A percentile compares a stretch with the other conserved stretches of the same genome.
phyloP scores from a whole-genome alignment of 2,113 vertebrate species.

The Amblyornis subalaris region DNA sequence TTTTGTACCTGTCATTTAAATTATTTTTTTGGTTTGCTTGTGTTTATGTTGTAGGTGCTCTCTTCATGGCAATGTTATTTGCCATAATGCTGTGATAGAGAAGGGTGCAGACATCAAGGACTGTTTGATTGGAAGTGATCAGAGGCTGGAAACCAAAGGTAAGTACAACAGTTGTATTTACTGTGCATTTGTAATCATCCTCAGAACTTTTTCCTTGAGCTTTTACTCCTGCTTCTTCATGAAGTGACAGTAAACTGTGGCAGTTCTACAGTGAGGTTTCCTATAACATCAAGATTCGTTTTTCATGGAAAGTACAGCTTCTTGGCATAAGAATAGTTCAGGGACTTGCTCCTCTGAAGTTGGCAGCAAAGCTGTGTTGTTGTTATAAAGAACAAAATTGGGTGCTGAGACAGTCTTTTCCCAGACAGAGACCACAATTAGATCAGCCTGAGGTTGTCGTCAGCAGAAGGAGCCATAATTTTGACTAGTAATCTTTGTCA shows the following conservation, averaged over 20 bases:
- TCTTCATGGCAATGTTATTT: constrained; percentile 91
- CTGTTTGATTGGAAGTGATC: constrained; percentile 89
- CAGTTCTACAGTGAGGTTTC: background rate
- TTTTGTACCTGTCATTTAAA: background rate
- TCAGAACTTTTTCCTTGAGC: background rate
- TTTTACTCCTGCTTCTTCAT: background rate
- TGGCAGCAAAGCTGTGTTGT: constrained; percentile 3
- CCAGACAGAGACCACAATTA: constrained; percentile 36
- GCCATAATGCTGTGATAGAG: constrained; percentile 87
- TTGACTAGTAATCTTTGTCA: background rate
- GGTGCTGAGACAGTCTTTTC: constrained; percentile 24
- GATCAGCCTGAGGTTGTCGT: background rate
- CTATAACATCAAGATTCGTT: background rate
- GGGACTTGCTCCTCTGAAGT: background rate
- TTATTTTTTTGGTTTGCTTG: background rate
- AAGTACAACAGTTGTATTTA: constrained; percentile 45
- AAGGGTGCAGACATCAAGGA: constrained; percentile 91
- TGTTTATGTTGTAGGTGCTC: constrained; percentile 80
- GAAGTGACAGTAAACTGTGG: background rate
- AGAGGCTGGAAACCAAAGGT: constrained; percentile 87
- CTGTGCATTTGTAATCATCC: background rate
- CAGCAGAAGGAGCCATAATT: background rate
- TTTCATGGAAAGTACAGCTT: constrained; percentile 29
- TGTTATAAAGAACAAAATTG: background rate
- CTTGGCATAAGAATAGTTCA: background rate